These are phyloP conservation scores for Fistularia tabacaria DNA, from an alignment of 2,797 vertebrate genomes.

Conservation along the genomic window DNA sequence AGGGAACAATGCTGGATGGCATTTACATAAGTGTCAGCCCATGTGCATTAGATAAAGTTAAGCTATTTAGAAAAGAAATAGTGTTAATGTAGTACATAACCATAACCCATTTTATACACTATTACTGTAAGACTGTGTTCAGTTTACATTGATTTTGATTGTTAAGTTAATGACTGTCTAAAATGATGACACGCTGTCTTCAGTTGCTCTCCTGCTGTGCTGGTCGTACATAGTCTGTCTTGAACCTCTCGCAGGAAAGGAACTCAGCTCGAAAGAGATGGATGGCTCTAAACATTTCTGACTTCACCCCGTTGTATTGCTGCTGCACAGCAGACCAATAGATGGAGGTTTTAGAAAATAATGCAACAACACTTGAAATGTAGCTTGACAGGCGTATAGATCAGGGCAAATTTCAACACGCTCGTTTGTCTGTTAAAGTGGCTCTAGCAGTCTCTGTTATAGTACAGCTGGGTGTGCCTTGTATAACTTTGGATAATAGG, in stretches of 20 bases:
- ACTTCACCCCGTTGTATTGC: conserved; percentile 32
- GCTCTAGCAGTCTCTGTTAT: too few relatives aligned
- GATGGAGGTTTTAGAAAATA: conserved; percentile 6
- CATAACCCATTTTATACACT: too few relatives aligned
- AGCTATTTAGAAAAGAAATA: neutral
- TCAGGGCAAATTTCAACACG: neutral
- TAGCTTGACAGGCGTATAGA: conserved; percentile 10
- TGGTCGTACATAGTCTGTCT: conserved; percentile 27
- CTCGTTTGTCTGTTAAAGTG: too few relatives aligned
- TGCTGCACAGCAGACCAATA: neutral
- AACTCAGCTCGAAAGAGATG: conserved; percentile 27
- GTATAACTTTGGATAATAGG: too few relatives aligned
- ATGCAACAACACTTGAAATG: conserved; percentile 13
- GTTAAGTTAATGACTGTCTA: too few relatives aligned
- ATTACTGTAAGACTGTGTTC: too few relatives aligned
- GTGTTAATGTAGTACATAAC: neutral
- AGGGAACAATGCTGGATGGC: conserved; percentile 17
- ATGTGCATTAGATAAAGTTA: conserved; percentile 4
- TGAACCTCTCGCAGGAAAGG: conserved; percentile 18
- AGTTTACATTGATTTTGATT: too few relatives aligned
- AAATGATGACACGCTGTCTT: neutral
- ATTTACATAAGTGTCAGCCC: conserved; percentile 35
- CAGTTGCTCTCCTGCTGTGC: conserved; percentile 32
- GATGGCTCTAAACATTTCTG: conserved; percentile 30
- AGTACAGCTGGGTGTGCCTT: too few relatives aligned